phyloP scores from a whole-genome alignment of 1,140 invertebrate species.

The Nylanderia fulva region DNA sequence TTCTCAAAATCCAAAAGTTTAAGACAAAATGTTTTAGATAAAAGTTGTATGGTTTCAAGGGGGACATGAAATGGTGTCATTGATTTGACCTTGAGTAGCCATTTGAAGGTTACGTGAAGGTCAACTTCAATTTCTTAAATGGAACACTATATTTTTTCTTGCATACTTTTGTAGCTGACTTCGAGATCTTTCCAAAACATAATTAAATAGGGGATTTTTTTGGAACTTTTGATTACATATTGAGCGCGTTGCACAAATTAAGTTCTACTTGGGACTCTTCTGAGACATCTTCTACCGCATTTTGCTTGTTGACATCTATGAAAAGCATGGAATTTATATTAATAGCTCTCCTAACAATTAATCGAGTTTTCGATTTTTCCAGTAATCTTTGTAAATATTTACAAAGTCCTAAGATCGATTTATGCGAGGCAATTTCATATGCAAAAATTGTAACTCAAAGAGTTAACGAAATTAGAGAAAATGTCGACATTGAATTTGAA shows the following conservation, averaged over 20 bases:
- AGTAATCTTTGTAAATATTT: background rate
- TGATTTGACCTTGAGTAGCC: too few species aligned
- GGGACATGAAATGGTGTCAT: too few species aligned
- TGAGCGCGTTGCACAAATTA: background rate
- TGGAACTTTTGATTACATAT: constrained; percentile 11
- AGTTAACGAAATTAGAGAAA: constrained; percentile 5
- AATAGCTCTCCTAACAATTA: background rate
- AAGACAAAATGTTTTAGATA: too few species aligned
- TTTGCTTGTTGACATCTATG: constrained; percentile 5
- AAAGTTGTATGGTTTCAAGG: too few species aligned
- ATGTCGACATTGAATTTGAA: constrained; percentile 1
- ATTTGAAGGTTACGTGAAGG: too few species aligned
- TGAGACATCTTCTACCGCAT: constrained; percentile 19
- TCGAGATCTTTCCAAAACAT: too few species aligned
- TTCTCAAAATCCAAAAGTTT: too few species aligned
- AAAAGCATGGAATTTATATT: constrained; percentile 1
- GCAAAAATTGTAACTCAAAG: constrained; percentile 12
- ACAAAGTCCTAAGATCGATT: too few species aligned
- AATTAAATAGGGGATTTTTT: too few species aligned
- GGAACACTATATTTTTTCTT: too few species aligned
- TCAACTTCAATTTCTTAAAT: too few species aligned
- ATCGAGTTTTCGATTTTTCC: background rate
- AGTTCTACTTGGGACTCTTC: constrained; percentile 11
- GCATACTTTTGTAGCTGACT: too few species aligned
- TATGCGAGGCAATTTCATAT: background rate